A percentile compares a stretch with the other conserved stretches of the same genome.
These are phyloP conservation scores for Austrofundulus limnaeus DNA, from an alignment of 2,113 vertebrate species.

Conservation along the genomic window DNA sequence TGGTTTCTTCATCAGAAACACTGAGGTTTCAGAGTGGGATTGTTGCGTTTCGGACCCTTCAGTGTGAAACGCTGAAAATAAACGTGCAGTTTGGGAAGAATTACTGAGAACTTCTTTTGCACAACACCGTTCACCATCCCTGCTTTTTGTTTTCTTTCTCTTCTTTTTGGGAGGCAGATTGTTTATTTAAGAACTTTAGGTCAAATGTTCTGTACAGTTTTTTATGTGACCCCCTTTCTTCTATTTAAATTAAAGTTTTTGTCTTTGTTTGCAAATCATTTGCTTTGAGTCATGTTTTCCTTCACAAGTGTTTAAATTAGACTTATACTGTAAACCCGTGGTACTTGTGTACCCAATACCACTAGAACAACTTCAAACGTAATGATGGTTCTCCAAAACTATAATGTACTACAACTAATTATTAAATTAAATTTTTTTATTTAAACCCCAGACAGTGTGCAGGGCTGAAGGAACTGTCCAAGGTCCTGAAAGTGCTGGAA, in stretches of 20 bases:
- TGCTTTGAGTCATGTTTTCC: conserved; percentile 35
- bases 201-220: conserved; percentile 80
- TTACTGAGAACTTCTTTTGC: conserved; percentile 74
- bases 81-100: conserved; percentile 72
- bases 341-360: no score
- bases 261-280: conserved; percentile 75
- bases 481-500: no score
- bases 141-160: conserved; percentile 62
- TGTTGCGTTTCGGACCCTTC: conserved; percentile 48
- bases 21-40: conserved; percentile 59
- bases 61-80: conserved; percentile 46
- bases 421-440: no score
- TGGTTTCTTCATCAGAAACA: conserved; percentile 73
- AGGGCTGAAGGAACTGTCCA: no score
- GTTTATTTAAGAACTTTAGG: conserved; percentile 82
- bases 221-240: conserved; percentile 53
- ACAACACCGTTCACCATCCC: conserved; percentile 78
- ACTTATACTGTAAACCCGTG: no score
- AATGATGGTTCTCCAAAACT: no score
- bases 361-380: no score
- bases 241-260: conserved; percentile 86
- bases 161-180: conserved; percentile 40
- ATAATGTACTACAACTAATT: no score
- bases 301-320: background rate
- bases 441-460: no score